phyloP scores from a whole-genome alignment of 2,888 invertebrate species.

The Spicauda simplicius region DNA sequence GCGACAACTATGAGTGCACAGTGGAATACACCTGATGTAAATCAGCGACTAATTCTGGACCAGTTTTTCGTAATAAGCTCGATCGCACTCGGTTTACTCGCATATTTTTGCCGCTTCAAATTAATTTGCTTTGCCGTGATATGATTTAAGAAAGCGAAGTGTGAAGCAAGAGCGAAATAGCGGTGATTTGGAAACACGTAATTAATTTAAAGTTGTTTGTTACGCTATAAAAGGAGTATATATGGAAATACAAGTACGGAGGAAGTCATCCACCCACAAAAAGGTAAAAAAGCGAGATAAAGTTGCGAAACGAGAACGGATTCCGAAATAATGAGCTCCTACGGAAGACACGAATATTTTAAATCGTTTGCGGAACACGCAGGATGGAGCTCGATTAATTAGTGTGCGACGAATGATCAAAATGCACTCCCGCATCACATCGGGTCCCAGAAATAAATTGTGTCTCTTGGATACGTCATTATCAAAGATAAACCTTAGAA shows the following conservation, averaged over 20 bases:
- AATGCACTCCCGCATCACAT: slow-evolving; percentile 44
- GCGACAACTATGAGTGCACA: slow-evolving; percentile 19
- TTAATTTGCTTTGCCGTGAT: slow-evolving; percentile 48
- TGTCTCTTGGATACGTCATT: too few relatives aligned
- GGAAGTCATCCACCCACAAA: slow-evolving; percentile 24
- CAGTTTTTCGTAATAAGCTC: slow-evolving; percentile 57
- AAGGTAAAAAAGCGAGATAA: slow-evolving; percentile 38
- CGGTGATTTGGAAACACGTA: slow-evolving; percentile 25
- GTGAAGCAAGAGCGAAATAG: slow-evolving; percentile 27
- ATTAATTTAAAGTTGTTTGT: slow-evolving; percentile 25
- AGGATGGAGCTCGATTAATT: slow-evolving; percentile 48
- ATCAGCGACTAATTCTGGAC: slow-evolving; percentile 51
- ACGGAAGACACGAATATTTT: slow-evolving; percentile 58
- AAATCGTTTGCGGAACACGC: slow-evolving; percentile 48
- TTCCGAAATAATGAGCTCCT: slow-evolving; percentile 74
- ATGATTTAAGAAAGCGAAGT: slow-evolving; percentile 43
- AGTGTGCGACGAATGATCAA: slow-evolving; percentile 45
- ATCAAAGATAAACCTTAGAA: too few relatives aligned
- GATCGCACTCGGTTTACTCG: slow-evolving; percentile 49
- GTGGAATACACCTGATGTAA: slow-evolving; percentile 46
- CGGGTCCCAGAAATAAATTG: background rate
- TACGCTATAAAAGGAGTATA: slow-evolving; percentile 12
- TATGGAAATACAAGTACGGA: slow-evolving; percentile 26
- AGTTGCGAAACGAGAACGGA: slow-evolving; percentile 67
- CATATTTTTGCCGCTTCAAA: slow-evolving; percentile 55